Evolutionary conservation across 2,888 invertebrate genomes (phyloP), one percentile per base, ranked within the genome.

Genomic region (Agapostemon virescens): DNA sequence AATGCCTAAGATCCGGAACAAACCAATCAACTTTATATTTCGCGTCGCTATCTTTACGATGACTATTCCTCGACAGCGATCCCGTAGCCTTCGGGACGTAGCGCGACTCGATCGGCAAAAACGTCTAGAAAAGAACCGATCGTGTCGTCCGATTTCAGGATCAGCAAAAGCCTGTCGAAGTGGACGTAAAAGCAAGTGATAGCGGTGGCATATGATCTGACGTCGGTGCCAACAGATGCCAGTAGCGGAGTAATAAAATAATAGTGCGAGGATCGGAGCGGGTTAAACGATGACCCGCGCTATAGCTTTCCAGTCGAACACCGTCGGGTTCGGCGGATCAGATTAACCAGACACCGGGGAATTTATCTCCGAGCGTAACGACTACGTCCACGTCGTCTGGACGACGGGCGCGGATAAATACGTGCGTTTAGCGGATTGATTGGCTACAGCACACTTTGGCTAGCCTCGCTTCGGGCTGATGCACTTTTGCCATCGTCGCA

Each of bases 401-500:
- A 69, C 81, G 86, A 86, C 83, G 83, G 86, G 82, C 86, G 33
- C 78, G 86, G 81, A 90, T 90, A 89, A 90, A 90, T 90, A 90
- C 86, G 88, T 81, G 85, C 86, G 88, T 90, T 90, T 87, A 87
- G 78, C 84, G 88, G 88, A 90, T 90, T 91, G 90, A 91, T 90
- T 86, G 90, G 87, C 85, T 91, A 91, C 90, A 90, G 87, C 85
- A 83, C 85, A 85, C 84, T 90, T 90, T 90, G 91, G 91, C 90
- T 88, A 89, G 88, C 81, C 85, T 85, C 80, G 77, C 82, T 75
- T 77, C 84, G 79, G 82, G 69, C 72, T 81, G 77, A 74, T 81
- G 84, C 84, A 85, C 85, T 83, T 85, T 83, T 86, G 80, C 84
- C 75, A 77, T 84, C 75, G 83, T 68, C 81, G 87, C 70, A 78